Percentiles rank a stretch among this genome's conserved stretches.
Conservation (phyloP, 2,888 invertebrate species). For the Smittia sp. region DNA sequence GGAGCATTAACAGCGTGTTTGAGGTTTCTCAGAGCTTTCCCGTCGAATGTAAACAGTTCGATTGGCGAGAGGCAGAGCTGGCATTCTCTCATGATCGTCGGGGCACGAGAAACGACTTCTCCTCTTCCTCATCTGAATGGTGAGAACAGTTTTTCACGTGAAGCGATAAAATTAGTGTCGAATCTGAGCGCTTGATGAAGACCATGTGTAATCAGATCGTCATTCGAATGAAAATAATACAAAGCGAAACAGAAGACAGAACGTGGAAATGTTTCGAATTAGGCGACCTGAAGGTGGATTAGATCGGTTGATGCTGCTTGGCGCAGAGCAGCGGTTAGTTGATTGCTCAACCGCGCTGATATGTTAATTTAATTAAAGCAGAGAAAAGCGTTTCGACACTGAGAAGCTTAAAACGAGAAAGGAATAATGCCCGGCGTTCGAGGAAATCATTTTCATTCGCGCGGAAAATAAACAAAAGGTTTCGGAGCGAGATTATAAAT, state of each 20-base stretch:
- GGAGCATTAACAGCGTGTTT: background rate
- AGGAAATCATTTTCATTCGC: constrained; percentile 25
- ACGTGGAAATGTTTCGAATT: background rate
- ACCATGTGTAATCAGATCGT: constrained; percentile 31
- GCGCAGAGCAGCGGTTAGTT: background rate
- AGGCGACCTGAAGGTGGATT: background rate
- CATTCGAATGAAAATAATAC: constrained; percentile 17
- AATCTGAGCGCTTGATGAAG: constrained; percentile 17
- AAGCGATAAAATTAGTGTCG: background rate
- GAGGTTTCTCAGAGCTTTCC: constrained; percentile 9
- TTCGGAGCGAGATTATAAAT: constrained; percentile 18
- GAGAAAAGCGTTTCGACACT: background rate
- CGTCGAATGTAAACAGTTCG: constrained; percentile 10
- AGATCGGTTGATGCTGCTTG: too few relatives aligned
- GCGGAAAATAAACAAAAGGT: constrained; percentile 33
- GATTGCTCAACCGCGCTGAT: constrained; percentile 37
- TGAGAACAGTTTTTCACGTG: background rate
- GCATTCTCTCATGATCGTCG: background rate
- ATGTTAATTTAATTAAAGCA: constrained; percentile 33
- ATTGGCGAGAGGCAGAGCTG: constrained; percentile 1
- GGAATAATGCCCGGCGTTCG: background rate
- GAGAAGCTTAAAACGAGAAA: background rate
- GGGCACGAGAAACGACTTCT: background rate
- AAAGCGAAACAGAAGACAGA: background rate
- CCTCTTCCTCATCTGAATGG: background rate